Base-by-base conservation (phyloP, 2,888 invertebrate species). In the Sesia apiformis region DNA sequence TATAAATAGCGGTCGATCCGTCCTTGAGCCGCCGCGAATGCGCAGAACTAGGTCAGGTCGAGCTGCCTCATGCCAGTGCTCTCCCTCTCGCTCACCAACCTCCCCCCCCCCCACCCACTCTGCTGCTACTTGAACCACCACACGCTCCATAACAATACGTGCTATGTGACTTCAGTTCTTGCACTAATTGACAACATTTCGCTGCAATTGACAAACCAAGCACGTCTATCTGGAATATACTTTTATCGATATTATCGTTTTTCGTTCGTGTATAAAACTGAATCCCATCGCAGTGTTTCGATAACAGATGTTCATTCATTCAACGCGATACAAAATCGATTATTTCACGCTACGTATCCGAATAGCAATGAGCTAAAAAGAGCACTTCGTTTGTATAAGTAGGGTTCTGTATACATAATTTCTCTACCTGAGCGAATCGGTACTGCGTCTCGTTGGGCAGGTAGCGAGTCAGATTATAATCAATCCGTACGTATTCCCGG, bases 1-100 rank as follows among this genome's bases (percentile, higher is more conserved):
- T 88, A 87, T 86, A 83, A 87, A 89, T 89, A 87, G 84, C 85
- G 80, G 80, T 76, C 83, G 81, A 82, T 84, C 79, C 81, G 89
- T 87, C 89, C 88, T 89, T 89, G 88, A 86, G 88, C 78, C 74
- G 75, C 61, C 71, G 79, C 80, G 76, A 80, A 77, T 84, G 70
- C 71, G 74, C 79, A 80, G 76, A 89, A 84, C 84, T 88, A 76
- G 88, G 88, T 87, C 88, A 88, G 69, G 68, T 74, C 76, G 71
- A 78, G 76, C 74, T 78, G 74, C 78, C 74, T 76, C 75, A 75
- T 74, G 71, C 70, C 74, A 65, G 66, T 68, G 68, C 67, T 66
- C 67, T 64, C 74, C 67, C 75, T 60, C 73, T 61, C 70, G 60
- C 67, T 57, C 65, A 63, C 64, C 61, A 63, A 60, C 61, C 61